Percentiles rank a stretch among this genome's conserved stretches.
Conservation (phyloP, 2,888 invertebrate genomes). For the Drosophila cyrtoloma region DNA sequence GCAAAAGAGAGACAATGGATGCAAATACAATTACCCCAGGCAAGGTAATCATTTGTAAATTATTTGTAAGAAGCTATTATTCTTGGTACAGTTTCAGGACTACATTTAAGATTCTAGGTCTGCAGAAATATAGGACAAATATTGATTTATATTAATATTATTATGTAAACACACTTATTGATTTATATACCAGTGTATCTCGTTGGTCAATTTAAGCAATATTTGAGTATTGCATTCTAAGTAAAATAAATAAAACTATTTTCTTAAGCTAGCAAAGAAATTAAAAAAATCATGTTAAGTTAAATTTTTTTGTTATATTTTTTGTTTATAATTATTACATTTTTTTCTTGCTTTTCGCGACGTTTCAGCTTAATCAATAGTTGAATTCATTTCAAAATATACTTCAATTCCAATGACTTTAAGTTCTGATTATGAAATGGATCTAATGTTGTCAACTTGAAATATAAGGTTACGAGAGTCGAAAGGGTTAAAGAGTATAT, state of each 20-base stretch:
- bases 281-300: not conserved
- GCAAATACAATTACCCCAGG: not conserved
- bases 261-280: not conserved
- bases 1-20: not conserved
- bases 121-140: not conserved
- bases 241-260: not conserved
- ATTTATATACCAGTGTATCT: not conserved
- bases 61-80: not conserved
- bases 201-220: not conserved
- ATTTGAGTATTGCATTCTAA: not conserved
- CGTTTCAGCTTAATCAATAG: not conserved
- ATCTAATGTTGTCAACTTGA: constrained; percentile 10
- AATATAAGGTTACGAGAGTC: constrained; percentile 2
- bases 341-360: not conserved
- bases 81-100: not conserved
- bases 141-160: not conserved
- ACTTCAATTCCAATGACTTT: not conserved
- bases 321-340: not conserved
- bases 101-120: not conserved
- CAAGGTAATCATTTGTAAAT: not conserved
- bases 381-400: not conserved
- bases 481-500: not conserved
- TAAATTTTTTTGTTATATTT: rapidly evolving
- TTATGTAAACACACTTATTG: no score
- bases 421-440: not conserved